These are phyloP conservation scores for Eublepharis macularius DNA, from an alignment of 2,113 vertebrate genomes.

Conservation along the genomic window DNA sequence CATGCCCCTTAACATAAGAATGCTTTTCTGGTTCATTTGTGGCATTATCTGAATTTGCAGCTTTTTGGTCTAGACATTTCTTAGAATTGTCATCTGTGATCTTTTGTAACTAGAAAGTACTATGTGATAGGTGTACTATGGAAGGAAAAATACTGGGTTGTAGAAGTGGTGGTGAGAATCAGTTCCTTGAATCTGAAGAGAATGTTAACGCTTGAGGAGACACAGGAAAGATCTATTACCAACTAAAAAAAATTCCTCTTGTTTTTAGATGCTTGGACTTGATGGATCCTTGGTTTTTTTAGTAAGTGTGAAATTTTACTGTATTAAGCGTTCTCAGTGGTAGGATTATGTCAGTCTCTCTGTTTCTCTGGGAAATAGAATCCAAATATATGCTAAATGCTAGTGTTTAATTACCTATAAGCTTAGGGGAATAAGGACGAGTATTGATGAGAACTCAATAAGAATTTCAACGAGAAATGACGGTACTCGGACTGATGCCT, in stretches of 20 bases:
- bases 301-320: conserved; percentile 77
- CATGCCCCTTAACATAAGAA: not conserved
- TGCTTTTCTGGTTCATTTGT: not conserved
- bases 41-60: not conserved
- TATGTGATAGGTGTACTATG: not conserved
- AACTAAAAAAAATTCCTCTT: conserved; percentile 8
- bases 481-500: conserved; percentile 5
- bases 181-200: not conserved
- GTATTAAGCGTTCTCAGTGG: conserved; percentile 13
- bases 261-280: conserved; percentile 92
- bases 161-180: not conserved
- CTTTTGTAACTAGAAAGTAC: not conserved
- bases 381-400: not conserved
- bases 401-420: not conserved
- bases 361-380: not conserved
- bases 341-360: not conserved
- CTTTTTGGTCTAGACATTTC: not conserved
- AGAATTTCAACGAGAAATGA: not conserved
- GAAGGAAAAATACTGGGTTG: not conserved
- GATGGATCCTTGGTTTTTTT: conserved; percentile 95
- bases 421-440: too few species aligned
- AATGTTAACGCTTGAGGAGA: not conserved
- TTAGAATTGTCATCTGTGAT: not conserved
- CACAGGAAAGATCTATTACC: not conserved
- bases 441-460: not conserved